phyloP scores from a whole-genome alignment of 1,140 invertebrate genomes.

The Musca vetustissima region DNA sequence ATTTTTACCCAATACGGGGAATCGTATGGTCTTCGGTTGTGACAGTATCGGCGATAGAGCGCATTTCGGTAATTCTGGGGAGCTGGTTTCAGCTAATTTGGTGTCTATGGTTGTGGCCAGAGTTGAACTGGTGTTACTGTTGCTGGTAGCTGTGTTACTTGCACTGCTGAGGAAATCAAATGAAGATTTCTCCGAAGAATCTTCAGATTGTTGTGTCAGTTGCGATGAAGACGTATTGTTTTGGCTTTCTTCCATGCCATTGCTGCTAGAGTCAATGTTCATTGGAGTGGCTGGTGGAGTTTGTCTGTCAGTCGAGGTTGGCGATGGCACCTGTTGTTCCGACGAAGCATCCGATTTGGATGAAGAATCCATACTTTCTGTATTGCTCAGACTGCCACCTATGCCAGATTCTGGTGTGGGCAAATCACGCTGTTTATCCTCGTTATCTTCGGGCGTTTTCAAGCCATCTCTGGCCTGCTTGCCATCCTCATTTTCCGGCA shows the following conservation, averaged over 20 bases:
- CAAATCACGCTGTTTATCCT: conserved; percentile 32
- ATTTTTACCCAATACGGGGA: conserved; percentile 62
- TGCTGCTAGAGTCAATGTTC: not conserved
- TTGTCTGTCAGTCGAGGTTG: not conserved
- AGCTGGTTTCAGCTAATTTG: conserved; percentile 36
- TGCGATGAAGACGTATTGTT: not conserved
- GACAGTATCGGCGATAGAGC: conserved; percentile 70
- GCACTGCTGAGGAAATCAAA: conserved; percentile 34
- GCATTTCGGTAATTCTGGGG: conserved; percentile 44
- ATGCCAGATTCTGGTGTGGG: conserved; percentile 48
- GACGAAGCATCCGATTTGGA: conserved; percentile 16
- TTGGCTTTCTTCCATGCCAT: conserved; percentile 2
- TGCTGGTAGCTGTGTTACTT: not conserved
- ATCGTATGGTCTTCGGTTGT: conserved; percentile 75
- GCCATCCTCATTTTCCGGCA: conserved; percentile 7
- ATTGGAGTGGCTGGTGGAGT: conserved; percentile 11
- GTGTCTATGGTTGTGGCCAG: conserved; percentile 38
- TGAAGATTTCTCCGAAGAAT: conserved; percentile 28
- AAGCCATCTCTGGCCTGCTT: conserved; percentile 29
- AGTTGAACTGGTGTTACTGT: conserved; percentile 7
- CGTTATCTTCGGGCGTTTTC: conserved; percentile 28
- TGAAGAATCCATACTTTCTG: conserved; percentile 38
- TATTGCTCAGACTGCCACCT: conserved; percentile 50
- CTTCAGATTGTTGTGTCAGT: not conserved
- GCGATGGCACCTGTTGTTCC: not conserved